These are phyloP conservation scores for Trissolcus brochymenae DNA, from an alignment of 2,888 invertebrate genomes.

Conservation along the genomic window DNA sequence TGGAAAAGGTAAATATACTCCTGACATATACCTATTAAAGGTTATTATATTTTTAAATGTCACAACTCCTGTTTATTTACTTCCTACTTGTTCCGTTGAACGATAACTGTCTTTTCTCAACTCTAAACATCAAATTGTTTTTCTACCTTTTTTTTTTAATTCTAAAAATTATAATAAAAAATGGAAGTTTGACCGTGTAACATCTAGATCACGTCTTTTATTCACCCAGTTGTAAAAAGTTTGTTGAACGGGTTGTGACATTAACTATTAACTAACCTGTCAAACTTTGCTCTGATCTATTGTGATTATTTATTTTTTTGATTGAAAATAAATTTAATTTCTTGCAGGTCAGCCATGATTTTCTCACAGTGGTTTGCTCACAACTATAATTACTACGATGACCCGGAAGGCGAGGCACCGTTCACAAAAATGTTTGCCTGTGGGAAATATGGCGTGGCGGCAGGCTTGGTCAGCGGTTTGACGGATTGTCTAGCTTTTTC, in stretches of 20 bases:
- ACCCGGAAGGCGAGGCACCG: constrained; percentile 56
- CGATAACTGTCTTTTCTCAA: too few relatives aligned
- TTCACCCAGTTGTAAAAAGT: neutral
- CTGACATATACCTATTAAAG: neutral
- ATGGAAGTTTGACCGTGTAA: neutral
- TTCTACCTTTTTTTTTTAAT: too few relatives aligned
- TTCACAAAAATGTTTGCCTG: constrained; percentile 81
- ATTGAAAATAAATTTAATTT: neutral
- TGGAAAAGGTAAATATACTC: neutral
- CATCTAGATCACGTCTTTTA: neutral
- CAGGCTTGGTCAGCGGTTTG: constrained; percentile 78
- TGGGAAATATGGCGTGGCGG: constrained; percentile 78
- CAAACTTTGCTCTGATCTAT: neutral
- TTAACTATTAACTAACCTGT: neutral
- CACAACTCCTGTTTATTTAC: neutral
- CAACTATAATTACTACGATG: constrained; percentile 44
- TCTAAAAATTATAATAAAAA: too few relatives aligned
- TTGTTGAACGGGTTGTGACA: neutral
- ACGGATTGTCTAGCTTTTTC: constrained; percentile 81
- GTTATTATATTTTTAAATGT: neutral
- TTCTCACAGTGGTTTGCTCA: neutral
- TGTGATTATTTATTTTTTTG: neutral
- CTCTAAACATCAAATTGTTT: too few relatives aligned
- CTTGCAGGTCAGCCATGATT: neutral
- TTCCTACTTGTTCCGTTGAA: neutral